Conservation (phyloP, 2,797 vertebrate genomes). For the Bradypus variegatus region DNA sequence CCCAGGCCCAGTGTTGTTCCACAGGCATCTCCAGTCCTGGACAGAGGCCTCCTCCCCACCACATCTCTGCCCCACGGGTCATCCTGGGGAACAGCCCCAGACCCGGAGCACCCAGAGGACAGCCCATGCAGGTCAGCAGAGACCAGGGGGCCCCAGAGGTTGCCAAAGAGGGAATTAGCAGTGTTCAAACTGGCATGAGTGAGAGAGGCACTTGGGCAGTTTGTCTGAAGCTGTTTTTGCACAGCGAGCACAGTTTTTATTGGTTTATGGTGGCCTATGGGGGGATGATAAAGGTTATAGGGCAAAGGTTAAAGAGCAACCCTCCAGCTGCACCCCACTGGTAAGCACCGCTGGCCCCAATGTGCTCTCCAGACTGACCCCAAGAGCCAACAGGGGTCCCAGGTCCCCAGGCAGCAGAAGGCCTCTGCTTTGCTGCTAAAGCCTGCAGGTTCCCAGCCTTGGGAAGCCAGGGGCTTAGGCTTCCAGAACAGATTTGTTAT, state of each 20-base stretch:
- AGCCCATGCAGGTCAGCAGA: not conserved
- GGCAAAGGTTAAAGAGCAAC: not conserved
- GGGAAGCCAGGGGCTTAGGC: not conserved
- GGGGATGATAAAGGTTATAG: not conserved
- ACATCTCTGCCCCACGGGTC: not conserved
- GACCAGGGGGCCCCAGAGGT: not conserved
- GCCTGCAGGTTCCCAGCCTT: not conserved
- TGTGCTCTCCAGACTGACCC: rapidly evolving
- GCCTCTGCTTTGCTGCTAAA: not conserved
- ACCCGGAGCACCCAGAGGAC: not conserved
- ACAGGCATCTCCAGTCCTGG: not conserved
- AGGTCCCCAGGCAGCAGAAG: not conserved
- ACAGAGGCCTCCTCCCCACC: no score
- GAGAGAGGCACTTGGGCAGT: not conserved
- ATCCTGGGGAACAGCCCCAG: not conserved
- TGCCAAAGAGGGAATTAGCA: not conserved
- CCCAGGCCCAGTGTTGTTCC: not conserved
- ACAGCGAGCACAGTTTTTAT: not conserved
- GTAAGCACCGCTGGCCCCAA: not conserved
- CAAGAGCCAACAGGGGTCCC: not conserved
- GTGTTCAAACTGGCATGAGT: not conserved
- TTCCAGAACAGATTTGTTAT: not conserved
- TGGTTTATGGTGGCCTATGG: not conserved
- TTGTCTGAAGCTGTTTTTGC: not conserved
- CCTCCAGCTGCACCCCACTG: not conserved